These are phyloP conservation scores for Ellobius talpinus DNA, from an alignment of 2,113 vertebrate genomes.

Conservation along the genomic window DNA sequence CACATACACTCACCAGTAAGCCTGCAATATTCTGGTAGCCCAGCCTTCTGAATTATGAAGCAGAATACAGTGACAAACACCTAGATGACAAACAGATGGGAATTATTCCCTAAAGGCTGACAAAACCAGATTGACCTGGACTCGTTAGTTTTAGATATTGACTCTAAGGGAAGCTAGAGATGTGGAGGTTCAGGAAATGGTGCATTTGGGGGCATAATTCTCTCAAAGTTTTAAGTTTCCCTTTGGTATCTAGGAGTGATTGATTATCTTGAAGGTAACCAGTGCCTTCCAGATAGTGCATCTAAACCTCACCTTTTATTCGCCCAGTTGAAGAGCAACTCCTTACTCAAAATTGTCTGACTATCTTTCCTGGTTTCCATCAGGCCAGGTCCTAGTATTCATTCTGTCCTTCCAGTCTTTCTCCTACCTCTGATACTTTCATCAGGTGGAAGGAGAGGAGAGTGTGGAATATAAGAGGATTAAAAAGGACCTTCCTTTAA, in stretches of 20 bases:
- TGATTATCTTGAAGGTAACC: too few species aligned
- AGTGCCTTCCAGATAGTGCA: background rate
- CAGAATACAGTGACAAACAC: background rate
- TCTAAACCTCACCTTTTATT: background rate
- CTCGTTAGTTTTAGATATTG: background rate
- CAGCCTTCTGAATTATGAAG: background rate
- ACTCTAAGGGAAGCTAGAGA: background rate
- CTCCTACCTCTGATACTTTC: background rate
- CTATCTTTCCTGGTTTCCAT: background rate
- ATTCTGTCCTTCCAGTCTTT: background rate
- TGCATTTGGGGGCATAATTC: background rate
- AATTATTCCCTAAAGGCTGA: background rate
- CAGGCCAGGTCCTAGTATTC: too few species aligned
- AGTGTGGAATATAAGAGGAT: background rate
- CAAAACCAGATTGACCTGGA: background rate
- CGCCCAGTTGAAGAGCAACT: background rate
- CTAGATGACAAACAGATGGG: background rate
- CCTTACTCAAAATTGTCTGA: background rate
- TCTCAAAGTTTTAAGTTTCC: background rate
- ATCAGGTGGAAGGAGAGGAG: background rate
- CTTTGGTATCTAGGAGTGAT: background rate
- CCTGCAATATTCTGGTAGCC: background rate
- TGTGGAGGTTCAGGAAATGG: background rate
- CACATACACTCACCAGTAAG: too few species aligned
- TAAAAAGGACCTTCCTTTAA: background rate